Conservation (phyloP, 2,888 invertebrate genomes). For the Chaetoderma sp. region DNA sequence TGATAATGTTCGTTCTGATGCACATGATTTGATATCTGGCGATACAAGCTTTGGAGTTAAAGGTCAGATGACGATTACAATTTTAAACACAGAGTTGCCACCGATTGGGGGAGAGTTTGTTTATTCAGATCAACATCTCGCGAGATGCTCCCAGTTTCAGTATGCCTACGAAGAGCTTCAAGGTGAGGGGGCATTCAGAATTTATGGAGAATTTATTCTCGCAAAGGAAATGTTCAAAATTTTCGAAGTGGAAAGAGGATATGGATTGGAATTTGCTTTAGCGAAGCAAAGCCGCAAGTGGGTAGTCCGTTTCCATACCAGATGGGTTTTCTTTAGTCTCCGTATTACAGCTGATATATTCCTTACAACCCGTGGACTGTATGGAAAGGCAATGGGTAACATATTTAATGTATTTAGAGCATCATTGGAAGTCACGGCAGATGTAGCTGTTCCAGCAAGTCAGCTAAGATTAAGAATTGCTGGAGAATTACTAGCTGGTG, state of each 20-base stretch:
- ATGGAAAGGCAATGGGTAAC: conserved; percentile 29
- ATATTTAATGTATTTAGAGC: conserved; percentile 30
- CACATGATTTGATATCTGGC: background rate
- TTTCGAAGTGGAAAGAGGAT: conserved; percentile 20
- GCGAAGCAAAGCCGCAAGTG: background rate
- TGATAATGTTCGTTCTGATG: too few relatives aligned
- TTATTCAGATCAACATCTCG: conserved; percentile 14
- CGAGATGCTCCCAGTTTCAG: conserved; percentile 26
- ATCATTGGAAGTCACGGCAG: conserved; percentile 22
- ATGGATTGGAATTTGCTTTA: conserved; percentile 6
- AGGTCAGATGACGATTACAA: background rate
- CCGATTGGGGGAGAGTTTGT: conserved; percentile 33
- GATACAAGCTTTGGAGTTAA: background rate
- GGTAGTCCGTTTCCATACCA: conserved; percentile 21
- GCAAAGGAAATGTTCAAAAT: background rate
- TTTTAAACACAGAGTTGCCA: conserved; percentile 8
- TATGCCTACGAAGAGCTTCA: conserved; percentile 20
- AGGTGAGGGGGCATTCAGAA: conserved; percentile 23
- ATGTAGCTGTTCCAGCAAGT: conserved; percentile 23
- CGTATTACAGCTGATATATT: conserved; percentile 25
- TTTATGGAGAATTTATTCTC: conserved; percentile 10
- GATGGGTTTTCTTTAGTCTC: conserved; percentile 24
- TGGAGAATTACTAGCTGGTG: conserved; percentile 25
- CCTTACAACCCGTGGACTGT: conserved; percentile 24
- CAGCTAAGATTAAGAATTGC: conserved; percentile 22